phyloP scores from a whole-genome alignment of 2,888 invertebrate genomes.

The Yponomeuta malinellus region DNA sequence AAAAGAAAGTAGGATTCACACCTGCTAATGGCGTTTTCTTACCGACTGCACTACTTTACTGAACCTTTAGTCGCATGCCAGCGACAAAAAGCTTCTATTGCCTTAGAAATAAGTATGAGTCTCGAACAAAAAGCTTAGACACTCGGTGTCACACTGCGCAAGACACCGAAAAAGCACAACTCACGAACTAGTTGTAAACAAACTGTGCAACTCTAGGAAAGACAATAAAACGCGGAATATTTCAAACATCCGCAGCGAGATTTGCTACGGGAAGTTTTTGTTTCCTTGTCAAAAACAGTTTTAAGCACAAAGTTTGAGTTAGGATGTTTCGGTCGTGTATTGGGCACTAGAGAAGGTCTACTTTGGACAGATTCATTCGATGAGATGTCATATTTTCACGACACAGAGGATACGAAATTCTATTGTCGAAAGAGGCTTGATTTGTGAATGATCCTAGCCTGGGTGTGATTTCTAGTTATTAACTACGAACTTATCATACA shows the following conservation, averaged over 20 bases:
- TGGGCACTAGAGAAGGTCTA: neutral
- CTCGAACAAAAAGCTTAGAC: neutral
- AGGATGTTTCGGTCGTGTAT: constrained; percentile 19
- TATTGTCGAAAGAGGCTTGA: too few species aligned
- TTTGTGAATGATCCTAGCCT: too few species aligned
- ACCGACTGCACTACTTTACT: neutral
- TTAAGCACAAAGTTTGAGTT: constrained; percentile 35
- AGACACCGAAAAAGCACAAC: neutral
- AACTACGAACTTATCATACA: too few species aligned
- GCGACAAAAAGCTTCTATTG: too few species aligned
- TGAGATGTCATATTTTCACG: too few species aligned
- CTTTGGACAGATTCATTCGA: neutral
- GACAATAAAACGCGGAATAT: neutral
- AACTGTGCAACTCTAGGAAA: neutral
- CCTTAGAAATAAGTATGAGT: neutral
- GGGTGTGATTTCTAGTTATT: too few species aligned
- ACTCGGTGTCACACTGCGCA: neutral
- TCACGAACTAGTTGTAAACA: constrained; percentile 1
- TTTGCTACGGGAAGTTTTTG: constrained; percentile 26
- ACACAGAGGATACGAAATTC: too few species aligned
- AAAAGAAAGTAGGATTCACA: neutral
- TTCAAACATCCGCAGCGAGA: neutral
- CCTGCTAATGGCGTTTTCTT: neutral
- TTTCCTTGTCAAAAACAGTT: constrained; percentile 41
- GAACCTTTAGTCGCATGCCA: neutral